Percentiles rank a stretch among this genome's conserved stretches.
Conservation (phyloP, 1,140 invertebrate species). For the Cotesia typhae region DNA sequence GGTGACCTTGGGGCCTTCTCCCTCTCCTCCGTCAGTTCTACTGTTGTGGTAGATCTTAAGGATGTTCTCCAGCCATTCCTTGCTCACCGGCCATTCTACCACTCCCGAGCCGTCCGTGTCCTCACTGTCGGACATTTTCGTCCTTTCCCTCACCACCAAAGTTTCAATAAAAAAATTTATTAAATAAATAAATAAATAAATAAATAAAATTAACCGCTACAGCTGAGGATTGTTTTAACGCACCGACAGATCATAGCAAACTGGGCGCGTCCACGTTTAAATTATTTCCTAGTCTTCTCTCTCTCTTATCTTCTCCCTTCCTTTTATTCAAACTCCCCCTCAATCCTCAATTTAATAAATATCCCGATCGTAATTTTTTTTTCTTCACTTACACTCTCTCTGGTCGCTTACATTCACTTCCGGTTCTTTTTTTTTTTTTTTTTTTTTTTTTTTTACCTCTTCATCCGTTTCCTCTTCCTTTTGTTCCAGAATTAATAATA, state of each 20-base stretch:
- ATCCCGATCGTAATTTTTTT: background rate
- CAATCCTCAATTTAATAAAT: background rate
- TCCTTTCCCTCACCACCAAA: no score
- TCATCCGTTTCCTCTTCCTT: conserved; percentile 1
- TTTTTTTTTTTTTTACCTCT: conserved; percentile 23
- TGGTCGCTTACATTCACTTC: conserved; percentile 27
- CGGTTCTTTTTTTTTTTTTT: conserved; percentile 24
- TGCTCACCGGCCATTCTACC: conserved; percentile 67
- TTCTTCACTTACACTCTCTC: background rate
- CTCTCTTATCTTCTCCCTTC: conserved; percentile 26
- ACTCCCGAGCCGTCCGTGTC: conserved; percentile 56
- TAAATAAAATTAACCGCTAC: no score
- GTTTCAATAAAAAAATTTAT: no score
- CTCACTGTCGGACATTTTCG: conserved; percentile 68
- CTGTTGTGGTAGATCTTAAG: conserved; percentile 66
- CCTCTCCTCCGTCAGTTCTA: no score
- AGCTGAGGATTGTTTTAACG: no score
- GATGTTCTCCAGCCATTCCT: conserved; percentile 70
- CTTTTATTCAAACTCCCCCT: conserved; percentile 2
- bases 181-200: no score
- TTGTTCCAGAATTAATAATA: no score
- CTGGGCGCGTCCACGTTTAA: conserved; percentile 27
- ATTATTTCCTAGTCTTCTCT: conserved; percentile 37
- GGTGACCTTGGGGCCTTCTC: conserved; percentile 49
- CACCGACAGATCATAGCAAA: no score